Evolutionary conservation across 2,888 invertebrate species (phyloP), one percentile per base, ranked within the genome.

Genomic region (Nebria salina): DNA sequence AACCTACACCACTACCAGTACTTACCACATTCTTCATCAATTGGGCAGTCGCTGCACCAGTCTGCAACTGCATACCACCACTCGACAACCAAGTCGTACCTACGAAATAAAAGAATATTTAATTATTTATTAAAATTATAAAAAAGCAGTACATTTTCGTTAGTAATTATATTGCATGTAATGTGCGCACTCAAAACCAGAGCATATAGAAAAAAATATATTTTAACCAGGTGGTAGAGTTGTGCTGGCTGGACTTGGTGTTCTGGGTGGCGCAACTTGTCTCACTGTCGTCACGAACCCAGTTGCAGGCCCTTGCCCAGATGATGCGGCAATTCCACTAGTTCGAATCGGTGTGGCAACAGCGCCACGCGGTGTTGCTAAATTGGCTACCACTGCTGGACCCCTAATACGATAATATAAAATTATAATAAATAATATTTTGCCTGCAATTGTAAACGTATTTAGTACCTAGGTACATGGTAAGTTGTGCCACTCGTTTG

Each of bases 381-480:
- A 91, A 83, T 93, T 94, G 0, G 95, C 95, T 2, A 94, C 95
- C 11, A 94, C 94, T 0, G 94, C 94, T 15, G 94, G 92, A 1
- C 95, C 95, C 82, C 92, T 79, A 26, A 34, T 5, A 34, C 34
- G 20, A 20, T 20, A 20, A 34, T 34, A 34, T 43, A 65, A 65
- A 65, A 65, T 72, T 15, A n/a, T n/a, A n/a, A n/a, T n/a, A 4
- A 25, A 68, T 86, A 25, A 68, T 86, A 64, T 90, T 90, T 83
- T 90, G 90, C 82, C 90, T 90, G 26, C 13, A 26, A 11, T 7
- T 54, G 54, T 54, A 54, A 54, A 11, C 8, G 54, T 54, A 13
- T 54, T 54, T 54, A 54, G 8, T n/a, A 79, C 79, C 79, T 85
- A 7, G 89, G 89, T 6, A 89, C 89, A 85, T 89, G 89, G 83